Base-by-base conservation (phyloP, 2,797 vertebrate species). In the Vultur gryphus region DNA sequence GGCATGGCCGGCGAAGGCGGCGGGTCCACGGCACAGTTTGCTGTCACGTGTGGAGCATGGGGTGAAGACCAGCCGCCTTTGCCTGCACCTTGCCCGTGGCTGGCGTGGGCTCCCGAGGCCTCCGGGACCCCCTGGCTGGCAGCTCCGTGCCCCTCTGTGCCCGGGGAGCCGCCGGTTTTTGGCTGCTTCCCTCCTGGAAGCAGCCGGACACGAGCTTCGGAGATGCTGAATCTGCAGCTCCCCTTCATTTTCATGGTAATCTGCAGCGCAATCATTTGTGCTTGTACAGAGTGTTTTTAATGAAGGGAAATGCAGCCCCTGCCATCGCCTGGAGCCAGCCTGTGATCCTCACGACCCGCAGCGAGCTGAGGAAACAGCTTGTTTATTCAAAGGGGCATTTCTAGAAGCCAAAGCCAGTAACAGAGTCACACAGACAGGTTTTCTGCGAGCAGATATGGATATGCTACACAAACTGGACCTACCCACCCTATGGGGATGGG, bases 1-100 rank as follows among this genome's bases (percentile, higher is more conserved):
- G 13, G 18, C 35, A 9, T 0, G 6, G 46, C 2, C 0, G 3
- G 67, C 4, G 4, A 33, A 0, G 2, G 41, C 4, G 16, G 25
- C 24, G 17, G 25, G 64, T n/a, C 76, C 21, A 1, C 1, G 14
- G 29, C 35, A n/a, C 8, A 13, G 20, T 49, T 54, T 41, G 28
- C 46, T 66, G 71, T 17, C 67, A 16, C 8, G 2, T 33, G 41
- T 2, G 5, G 29, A 49, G 24, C n/a, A 20, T 0, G 3, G 57
- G 37, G 57, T 51, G 51, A 77, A 17, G 52, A 46, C 6, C 25
- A 44, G 48, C 9, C 13, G 12, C 33, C 51, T 54, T 29, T 26
- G 14, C 26, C 41, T 39, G 12, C 35, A 10, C n/a, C 13, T 72
- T 61, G 24, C 49, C 62, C 2, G 0, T 67, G 76, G 58, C 44